phyloP scores from a whole-genome alignment of 2,113 vertebrate species.

The Oreochromis tanganicae region DNA sequence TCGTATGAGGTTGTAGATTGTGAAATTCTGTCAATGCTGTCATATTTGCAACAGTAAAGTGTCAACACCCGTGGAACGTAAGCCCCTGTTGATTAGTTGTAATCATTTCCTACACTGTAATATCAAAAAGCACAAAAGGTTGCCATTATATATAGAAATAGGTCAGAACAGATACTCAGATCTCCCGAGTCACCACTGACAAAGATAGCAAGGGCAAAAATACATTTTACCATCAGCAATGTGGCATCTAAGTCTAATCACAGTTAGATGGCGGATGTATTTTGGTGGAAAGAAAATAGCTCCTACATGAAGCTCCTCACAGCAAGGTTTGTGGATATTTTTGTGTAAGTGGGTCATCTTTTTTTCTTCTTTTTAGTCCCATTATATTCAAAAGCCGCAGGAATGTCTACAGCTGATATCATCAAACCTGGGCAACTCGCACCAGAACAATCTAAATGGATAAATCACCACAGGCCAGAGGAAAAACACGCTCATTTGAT shows the following conservation, averaged over 20 bases:
- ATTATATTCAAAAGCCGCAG: neutral
- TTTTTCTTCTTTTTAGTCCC: neutral
- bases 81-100: neutral
- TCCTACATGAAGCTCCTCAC: neutral
- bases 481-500: neutral
- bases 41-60: neutral
- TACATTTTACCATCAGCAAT: neutral
- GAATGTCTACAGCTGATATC: neutral
- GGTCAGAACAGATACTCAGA: neutral
- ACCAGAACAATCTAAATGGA: neutral
- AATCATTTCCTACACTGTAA: no score
- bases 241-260: neutral
- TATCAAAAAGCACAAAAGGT: neutral
- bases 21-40: neutral
- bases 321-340: neutral
- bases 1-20: neutral
- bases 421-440: neutral
- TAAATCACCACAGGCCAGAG: neutral
- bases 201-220: neutral
- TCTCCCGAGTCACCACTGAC: neutral
- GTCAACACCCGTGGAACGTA: rapidly evolving
- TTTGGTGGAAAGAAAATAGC: neutral
- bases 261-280: neutral
- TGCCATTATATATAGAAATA: neutral
- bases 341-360: neutral